phyloP scores from a whole-genome alignment of 2,113 vertebrate genomes.

The Eulemur rufifrons region DNA sequence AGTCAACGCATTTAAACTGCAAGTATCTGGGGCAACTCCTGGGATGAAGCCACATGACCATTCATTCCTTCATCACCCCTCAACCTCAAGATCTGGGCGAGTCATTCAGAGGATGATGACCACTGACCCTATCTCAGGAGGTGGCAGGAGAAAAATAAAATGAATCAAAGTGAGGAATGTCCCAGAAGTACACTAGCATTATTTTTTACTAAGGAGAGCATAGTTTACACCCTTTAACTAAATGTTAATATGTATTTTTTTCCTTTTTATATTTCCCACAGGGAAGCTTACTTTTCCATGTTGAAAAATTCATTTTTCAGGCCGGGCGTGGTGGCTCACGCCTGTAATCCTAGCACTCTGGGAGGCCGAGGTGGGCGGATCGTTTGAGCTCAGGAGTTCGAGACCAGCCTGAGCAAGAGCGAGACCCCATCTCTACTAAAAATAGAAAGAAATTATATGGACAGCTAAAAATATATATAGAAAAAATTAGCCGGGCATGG shows the following conservation, averaged over 20 bases:
- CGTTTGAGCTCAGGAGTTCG: no score
- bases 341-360: no score
- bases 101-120: neutral
- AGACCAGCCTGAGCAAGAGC: no score
- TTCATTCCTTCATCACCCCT: neutral
- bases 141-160: neutral
- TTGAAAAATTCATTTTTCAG: neutral
- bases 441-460: no score
- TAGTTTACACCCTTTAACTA: neutral
- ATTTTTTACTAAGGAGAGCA: neutral
- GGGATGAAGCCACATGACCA: accelerated
- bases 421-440: no score
- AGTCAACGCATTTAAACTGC: neutral
- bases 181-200: neutral
- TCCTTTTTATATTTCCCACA: neutral
- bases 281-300: neutral
- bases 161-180: neutral
- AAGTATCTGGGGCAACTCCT: accelerated
- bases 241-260: neutral
- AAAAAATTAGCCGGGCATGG: no score
- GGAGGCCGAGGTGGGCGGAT: no score
- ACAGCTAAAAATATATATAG: no score
- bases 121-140: accelerated
- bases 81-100: neutral
- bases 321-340: no score